These are phyloP conservation scores for Phenganax marumi DNA, from an alignment of 92 coral and sea anemone genomes.

Conservation along the genomic window DNA sequence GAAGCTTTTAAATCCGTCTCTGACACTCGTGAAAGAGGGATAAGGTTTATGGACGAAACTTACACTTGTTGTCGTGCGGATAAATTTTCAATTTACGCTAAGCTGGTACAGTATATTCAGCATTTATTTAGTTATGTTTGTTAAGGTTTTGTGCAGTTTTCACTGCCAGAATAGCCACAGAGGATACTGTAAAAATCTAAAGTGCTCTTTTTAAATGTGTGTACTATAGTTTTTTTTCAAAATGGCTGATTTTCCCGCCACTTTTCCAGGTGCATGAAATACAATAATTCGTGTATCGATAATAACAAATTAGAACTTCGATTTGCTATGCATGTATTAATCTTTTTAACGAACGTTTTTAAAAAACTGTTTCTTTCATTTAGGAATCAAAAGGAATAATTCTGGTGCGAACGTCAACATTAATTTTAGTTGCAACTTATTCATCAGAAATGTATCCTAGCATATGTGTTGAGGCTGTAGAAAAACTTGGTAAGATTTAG, in stretches of 20 bases:
- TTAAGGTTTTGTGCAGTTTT: background rate
- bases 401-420: slow-evolving; percentile 77
- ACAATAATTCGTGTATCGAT: background rate
- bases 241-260: slow-evolving; percentile 14
- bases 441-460: slow-evolving; percentile 94
- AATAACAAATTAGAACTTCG: background rate
- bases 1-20: slow-evolving; percentile 75
- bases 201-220: background rate
- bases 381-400: slow-evolving; percentile 81
- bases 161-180: background rate
- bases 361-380: background rate
- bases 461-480: slow-evolving; percentile 92
- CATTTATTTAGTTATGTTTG: background rate
- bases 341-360: background rate
- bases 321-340: background rate
- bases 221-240: background rate
- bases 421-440: slow-evolving; percentile 71
- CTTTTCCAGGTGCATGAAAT: background rate
- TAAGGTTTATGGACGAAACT: slow-evolving; percentile 73
- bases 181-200: background rate
- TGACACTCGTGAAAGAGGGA: slow-evolving; percentile 76
- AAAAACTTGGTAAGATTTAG: slow-evolving; percentile 73
- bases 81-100: slow-evolving; percentile 93
- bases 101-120: slow-evolving; percentile 62
- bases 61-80: slow-evolving; percentile 94